A percentile compares a stretch with the other conserved stretches of the same genome.
Evolutionary conservation across 2,113 vertebrate species (phyloP).

Genomic region (Emydocephalus ijimae): DNA sequence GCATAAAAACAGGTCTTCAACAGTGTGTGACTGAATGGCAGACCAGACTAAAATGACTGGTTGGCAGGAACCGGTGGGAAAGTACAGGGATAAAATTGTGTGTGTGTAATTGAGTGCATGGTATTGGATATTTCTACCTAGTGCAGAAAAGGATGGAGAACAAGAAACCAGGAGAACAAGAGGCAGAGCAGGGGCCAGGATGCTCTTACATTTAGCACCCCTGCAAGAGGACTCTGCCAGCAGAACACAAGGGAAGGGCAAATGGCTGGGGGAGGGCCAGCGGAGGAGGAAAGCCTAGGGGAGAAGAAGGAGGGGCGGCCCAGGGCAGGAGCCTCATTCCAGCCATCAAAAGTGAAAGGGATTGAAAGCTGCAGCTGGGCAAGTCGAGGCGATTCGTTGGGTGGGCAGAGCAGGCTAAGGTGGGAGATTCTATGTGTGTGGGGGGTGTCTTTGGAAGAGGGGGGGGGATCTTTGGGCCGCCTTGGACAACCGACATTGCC

Average conservation of each 20-base stretch:
- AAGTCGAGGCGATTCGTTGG: too few species aligned
- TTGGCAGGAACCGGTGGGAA: neutral
- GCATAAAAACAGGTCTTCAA: neutral
- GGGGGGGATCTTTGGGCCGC: neutral
- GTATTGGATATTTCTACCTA: neutral
- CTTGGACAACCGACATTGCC: neutral
- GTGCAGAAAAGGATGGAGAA: neutral
- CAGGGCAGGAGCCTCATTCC: too few species aligned
- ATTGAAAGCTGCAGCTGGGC: too few species aligned
- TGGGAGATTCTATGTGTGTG: neutral
- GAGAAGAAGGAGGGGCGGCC: too few species aligned
- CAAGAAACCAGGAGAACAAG: neutral
- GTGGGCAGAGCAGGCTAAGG: neutral
- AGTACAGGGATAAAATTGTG: neutral
- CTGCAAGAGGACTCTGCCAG: neutral
- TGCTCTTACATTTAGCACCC: too few species aligned
- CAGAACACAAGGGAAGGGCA: too few species aligned
- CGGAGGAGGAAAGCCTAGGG: too few species aligned
- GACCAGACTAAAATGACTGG: neutral
- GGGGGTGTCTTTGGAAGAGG: neutral
- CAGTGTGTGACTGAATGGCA: too few species aligned
- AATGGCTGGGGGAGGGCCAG: too few species aligned
- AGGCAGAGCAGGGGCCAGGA: too few species aligned
- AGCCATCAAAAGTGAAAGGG: neutral
- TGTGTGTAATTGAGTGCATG: neutral